Conservation (phyloP, 2,888 invertebrate species). For the Netelia fuscicornis region DNA sequence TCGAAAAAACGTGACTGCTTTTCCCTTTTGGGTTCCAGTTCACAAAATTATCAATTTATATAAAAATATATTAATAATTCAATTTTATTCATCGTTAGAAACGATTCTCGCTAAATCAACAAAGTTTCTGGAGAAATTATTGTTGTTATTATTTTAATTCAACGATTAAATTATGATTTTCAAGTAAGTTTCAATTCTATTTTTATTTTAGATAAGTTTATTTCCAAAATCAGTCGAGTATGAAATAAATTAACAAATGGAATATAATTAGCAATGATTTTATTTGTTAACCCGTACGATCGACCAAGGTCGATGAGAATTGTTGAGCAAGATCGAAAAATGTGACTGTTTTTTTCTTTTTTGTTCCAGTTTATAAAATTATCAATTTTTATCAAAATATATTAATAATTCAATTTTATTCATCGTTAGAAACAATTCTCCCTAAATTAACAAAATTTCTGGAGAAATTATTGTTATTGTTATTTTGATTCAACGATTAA, state of each 20-base stretch:
- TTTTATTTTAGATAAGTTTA: too few species aligned
- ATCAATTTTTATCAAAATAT: neutral
- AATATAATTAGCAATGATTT: neutral
- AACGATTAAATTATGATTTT: too few species aligned
- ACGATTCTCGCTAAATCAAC: too few species aligned
- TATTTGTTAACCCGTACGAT: neutral
- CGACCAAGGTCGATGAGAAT: slow-evolving; percentile 42
- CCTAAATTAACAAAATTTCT: too few species aligned
- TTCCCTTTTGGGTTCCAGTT: neutral
- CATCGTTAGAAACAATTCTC: too few species aligned
- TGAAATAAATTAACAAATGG: neutral
- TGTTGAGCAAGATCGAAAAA: slow-evolving; percentile 13
- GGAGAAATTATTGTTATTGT: too few species aligned
- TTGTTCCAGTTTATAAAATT: neutral
- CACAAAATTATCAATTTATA: neutral
- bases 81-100: neutral
- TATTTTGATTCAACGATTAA: too few species aligned
- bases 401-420: neutral
- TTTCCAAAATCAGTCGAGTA: too few species aligned
- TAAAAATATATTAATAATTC: neutral
- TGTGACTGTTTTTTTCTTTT: neutral
- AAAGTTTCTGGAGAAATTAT: too few species aligned
- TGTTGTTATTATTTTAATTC: too few species aligned
- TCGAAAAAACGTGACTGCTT: neutral
- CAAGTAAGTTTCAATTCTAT: too few species aligned